phyloP scores from a whole-genome alignment of 2,888 invertebrate genomes.

The Ypsolopha sequella region DNA sequence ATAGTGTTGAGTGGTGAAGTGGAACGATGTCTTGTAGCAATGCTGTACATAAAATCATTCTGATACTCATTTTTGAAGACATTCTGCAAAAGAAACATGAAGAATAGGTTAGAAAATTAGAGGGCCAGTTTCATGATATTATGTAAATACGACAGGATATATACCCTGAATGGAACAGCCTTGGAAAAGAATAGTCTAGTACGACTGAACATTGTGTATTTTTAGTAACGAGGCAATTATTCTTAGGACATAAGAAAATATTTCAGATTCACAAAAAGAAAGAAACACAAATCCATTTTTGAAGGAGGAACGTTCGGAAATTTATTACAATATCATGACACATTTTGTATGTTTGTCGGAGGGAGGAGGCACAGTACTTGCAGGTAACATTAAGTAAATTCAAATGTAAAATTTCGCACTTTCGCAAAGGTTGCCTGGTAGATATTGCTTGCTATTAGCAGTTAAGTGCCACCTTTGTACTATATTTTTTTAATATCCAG shows the following conservation, averaged over 20 bases:
- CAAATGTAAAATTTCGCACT: too few relatives aligned
- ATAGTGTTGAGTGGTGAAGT: conserved; percentile 91
- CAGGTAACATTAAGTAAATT: too few relatives aligned
- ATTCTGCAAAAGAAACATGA: conserved; percentile 39
- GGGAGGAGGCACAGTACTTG: too few relatives aligned
- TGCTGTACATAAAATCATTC: conserved; percentile 48
- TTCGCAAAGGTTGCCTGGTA: too few relatives aligned
- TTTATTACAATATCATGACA: too few relatives aligned
- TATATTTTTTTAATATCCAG: too few relatives aligned
- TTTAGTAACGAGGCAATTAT: not conserved
- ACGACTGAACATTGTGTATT: conserved; percentile 54
- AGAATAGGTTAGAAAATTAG: conserved; percentile 3
- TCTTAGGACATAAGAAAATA: not conserved
- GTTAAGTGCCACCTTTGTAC: too few relatives aligned
- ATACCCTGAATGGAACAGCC: conserved; percentile 39
- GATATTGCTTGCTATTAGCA: too few relatives aligned
- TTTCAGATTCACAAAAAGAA: too few relatives aligned
- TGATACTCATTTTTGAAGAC: conserved; percentile 43
- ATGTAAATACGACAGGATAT: conserved; percentile 13
- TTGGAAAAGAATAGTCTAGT: conserved; percentile 46
- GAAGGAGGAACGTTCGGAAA: too few relatives aligned
- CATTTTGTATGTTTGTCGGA: too few relatives aligned
- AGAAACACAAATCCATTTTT: too few relatives aligned
- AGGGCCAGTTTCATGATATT: not conserved
- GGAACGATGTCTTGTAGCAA: conserved; percentile 52